These are phyloP conservation scores for Aleadryas rufinucha DNA, from an alignment of 2,113 vertebrate genomes.

Conservation along the genomic window DNA sequence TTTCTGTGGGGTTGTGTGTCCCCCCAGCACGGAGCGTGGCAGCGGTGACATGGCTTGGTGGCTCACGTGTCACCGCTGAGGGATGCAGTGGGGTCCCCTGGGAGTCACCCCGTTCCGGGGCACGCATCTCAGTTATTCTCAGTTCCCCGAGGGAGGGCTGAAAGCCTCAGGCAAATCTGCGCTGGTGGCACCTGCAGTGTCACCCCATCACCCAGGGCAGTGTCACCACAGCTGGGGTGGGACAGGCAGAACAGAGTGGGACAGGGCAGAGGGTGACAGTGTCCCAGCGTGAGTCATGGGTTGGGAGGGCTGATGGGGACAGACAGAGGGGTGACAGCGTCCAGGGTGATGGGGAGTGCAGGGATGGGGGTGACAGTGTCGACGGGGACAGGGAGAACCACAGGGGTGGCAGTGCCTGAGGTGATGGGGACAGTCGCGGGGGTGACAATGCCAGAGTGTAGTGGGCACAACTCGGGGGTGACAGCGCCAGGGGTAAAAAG, in stretches of 20 bases:
- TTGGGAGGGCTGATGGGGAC: neutral
- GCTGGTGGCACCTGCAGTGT: neutral
- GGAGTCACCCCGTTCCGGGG: neutral
- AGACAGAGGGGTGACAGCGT: neutral
- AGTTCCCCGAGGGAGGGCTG: neutral
- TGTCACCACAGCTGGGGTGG: neutral
- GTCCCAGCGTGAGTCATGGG: neutral
- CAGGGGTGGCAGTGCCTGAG: neutral
- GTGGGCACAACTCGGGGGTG: neutral
- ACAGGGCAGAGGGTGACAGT: neutral
- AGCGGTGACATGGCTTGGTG: neutral
- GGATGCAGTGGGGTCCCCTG: neutral
- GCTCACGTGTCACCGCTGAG: neutral
- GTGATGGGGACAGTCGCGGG: neutral
- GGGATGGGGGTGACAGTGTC: neutral
- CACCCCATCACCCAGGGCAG: accelerated
- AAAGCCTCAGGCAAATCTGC: neutral
- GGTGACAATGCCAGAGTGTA: neutral
- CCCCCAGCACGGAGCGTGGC: neutral
- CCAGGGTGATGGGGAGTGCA: neutral
- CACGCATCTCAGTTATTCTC: neutral
- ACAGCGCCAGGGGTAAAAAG: neutral
- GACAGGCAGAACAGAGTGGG: neutral
- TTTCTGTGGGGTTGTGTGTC: neutral
- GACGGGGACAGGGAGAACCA: neutral